A percentile compares a stretch with the other conserved stretches of the same genome.
These are phyloP conservation scores for Girardinichthys multiradiatus DNA, from an alignment of 2,113 vertebrate genomes.

Conservation along the genomic window DNA sequence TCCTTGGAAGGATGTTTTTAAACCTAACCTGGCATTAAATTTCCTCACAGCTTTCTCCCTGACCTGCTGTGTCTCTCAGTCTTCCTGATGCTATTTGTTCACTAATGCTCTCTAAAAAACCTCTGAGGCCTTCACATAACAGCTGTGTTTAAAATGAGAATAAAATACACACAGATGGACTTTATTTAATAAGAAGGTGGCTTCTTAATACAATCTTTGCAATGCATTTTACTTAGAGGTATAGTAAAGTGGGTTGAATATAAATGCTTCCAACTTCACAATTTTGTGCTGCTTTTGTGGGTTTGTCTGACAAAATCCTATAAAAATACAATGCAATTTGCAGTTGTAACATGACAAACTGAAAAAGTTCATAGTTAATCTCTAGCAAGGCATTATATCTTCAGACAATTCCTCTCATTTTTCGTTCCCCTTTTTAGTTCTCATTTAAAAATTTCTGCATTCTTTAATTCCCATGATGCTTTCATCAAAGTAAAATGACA, in stretches of 20 bases:
- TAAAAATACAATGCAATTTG: neutral
- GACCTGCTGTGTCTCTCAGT: neutral
- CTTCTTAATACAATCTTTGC: too few species aligned
- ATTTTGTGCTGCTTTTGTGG: neutral
- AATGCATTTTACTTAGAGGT: neutral
- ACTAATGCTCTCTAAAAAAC: neutral
- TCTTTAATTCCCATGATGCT: conserved; percentile 2
- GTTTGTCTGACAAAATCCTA: neutral
- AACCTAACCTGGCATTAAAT: too few species aligned
- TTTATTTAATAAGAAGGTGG: neutral
- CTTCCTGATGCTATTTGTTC: neutral
- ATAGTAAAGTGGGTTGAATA: neutral
- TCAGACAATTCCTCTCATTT: neutral
- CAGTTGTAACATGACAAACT: neutral
- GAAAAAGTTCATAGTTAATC: neutral
- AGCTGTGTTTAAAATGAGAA: neutral
- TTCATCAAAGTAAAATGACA: neutral
- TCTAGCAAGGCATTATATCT: neutral
- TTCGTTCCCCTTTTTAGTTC: neutral
- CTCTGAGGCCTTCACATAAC: neutral
- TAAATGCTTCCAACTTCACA: neutral
- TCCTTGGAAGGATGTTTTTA: too few species aligned
- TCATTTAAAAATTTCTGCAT: neutral
- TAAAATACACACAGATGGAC: neutral
- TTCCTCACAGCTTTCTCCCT: too few species aligned